A percentile compares a stretch with the other conserved stretches of the same genome.
phyloP scores from a whole-genome alignment of 1,140 invertebrate genomes.

The Panulirus ornatus region DNA sequence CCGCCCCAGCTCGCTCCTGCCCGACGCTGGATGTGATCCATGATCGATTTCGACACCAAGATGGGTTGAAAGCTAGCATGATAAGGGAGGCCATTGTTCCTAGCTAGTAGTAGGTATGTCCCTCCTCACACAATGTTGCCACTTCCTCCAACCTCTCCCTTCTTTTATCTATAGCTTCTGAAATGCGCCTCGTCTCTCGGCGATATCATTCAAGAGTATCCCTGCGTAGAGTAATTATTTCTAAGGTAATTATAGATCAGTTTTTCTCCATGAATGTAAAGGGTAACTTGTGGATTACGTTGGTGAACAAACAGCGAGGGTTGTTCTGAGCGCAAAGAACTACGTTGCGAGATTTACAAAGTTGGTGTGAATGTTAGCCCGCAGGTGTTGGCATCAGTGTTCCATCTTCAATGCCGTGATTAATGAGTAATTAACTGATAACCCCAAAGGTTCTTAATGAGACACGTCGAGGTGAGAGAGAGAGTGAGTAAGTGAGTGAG shows the following conservation, averaged over 20 bases:
- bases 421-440: slow-evolving; percentile 64
- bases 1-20: too few relatives aligned
- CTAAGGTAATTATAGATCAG: too few relatives aligned
- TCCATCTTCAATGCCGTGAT: slow-evolving; percentile 49
- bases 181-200: neutral
- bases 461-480: slow-evolving; percentile 13
- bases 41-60: slow-evolving; percentile 61
- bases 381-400: slow-evolving; percentile 39
- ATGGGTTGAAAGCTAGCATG: slow-evolving; percentile 47
- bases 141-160: neutral
- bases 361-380: too few relatives aligned
- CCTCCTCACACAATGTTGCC: neutral
- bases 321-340: too few relatives aligned
- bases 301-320: too few relatives aligned
- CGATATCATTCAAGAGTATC: too few relatives aligned
- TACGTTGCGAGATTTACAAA: too few relatives aligned
- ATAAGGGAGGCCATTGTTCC: slow-evolving; percentile 57
- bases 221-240: too few relatives aligned
- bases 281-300: too few relatives aligned
- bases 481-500: neutral
- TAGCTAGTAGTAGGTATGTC: neutral
- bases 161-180: neutral
- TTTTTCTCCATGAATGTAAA: too few relatives aligned
- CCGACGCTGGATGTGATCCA: slow-evolving; percentile 53
- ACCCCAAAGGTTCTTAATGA: slow-evolving; percentile 66